Base-by-base conservation (phyloP, 2,113 vertebrate genomes). In the Tachuris rubrigastra region DNA sequence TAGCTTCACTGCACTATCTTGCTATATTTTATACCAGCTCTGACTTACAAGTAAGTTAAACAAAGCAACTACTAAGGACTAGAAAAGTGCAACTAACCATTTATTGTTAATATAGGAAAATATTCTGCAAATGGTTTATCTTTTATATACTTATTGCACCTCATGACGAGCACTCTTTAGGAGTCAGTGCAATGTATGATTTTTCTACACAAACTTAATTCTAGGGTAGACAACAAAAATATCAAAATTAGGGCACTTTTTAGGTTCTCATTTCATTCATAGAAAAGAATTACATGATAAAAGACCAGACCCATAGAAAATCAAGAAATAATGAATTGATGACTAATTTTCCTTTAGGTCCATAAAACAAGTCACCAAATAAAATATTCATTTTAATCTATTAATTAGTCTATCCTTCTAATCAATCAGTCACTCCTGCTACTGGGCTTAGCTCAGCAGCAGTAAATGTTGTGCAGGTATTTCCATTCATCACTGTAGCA, bases 11-110 rank as follows among this genome's bases (percentile, higher is more conserved):
- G 56, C 55, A 33, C 39, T 96, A 62, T 97, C 97, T 97, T 97
- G 92, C 93, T 97, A 44, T 97, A 94, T 95, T 84, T 87, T 83
- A 93, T 88, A 97, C 80, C 71, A 97, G 74, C 68, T 93, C 89
- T 97, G 95, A 85, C 82, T 93, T 95, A 92, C 72, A 96, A 96
- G 27, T 96, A 96, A 97, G 97, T 97, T 96, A 96, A 95, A 97
- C 44, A 97, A 84, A 92, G 71, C 9, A 62, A 93, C 31, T 77
- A 91, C 92, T 97, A 97, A 98, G 68, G 42, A 96, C 72, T 93
- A 94, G 85, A 93, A 96, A 94, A 93, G 20, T 73, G 27, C 85
- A 95, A 87, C 86, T 85, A 91, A 79, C 53, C 14, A 72, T 95
- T 97, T 97, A 82, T 93, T 96, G 59, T 66, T 97, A 93, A 92